Percentiles rank a stretch among this genome's conserved stretches.
phyloP scores from a whole-genome alignment of 2,797 vertebrate genomes.

The Gadopsis marmoratus region DNA sequence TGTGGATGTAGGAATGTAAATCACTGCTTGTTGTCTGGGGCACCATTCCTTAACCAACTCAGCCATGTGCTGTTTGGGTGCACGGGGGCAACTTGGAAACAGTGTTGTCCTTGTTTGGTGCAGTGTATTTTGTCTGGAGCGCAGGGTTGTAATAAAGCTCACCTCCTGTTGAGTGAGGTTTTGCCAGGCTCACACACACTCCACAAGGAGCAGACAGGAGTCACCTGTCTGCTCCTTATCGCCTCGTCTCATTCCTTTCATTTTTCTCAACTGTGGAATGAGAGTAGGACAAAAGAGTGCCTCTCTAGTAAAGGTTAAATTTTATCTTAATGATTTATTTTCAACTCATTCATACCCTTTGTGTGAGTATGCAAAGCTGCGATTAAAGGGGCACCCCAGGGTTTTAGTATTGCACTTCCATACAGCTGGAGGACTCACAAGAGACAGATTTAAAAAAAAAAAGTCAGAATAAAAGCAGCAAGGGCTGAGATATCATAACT shows the following conservation, averaged over 20 bases:
- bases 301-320: slow-evolving; percentile 37
- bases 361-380: neutral
- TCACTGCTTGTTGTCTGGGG: slow-evolving; percentile 68
- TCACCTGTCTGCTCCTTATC: slow-evolving; percentile 62
- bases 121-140: slow-evolving; percentile 77
- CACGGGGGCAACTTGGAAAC: slow-evolving; percentile 55
- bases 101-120: slow-evolving; percentile 72
- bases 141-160: slow-evolving; percentile 68
- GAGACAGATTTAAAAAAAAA: neutral
- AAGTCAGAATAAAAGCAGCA: neutral
- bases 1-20: slow-evolving; percentile 71
- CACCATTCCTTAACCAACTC: slow-evolving; percentile 50
- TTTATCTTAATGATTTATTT: slow-evolving; percentile 32
- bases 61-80: slow-evolving; percentile 62
- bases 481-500: neutral
- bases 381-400: slow-evolving; percentile 9
- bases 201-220: slow-evolving; percentile 28
- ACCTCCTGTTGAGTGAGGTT: slow-evolving; percentile 63
- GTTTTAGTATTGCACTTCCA: neutral
- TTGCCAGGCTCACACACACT: slow-evolving; percentile 57
- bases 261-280: slow-evolving; percentile 43
- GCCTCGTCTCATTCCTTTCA: slow-evolving; percentile 55
- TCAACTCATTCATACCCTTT: slow-evolving; percentile 11
- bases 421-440: neutral
- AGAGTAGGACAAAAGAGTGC: slow-evolving; percentile 5